These are phyloP conservation scores for Fistularia commersonii DNA, from an alignment of 2,797 vertebrate genomes.

Conservation along the genomic window DNA sequence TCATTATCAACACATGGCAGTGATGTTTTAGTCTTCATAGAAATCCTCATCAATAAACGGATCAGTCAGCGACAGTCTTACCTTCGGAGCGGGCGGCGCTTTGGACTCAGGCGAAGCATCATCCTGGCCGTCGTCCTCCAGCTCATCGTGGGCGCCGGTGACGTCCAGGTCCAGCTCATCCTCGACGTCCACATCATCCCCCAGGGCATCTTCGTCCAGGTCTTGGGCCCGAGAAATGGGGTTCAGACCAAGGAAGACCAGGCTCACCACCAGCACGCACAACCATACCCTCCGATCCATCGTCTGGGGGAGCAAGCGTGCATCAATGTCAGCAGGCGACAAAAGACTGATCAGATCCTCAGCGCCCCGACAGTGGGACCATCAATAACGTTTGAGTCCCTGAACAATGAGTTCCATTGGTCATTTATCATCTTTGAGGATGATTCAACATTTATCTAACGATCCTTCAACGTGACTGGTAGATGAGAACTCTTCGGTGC, in stretches of 20 bases:
- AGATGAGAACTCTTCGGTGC: no score
- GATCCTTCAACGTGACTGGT: no score
- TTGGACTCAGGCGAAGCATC: conserved; percentile 44
- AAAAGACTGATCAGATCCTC: no score
- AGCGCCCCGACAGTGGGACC: no score
- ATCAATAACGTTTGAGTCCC: no score
- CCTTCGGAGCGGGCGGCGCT: conserved; percentile 81
- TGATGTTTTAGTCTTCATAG: no score
- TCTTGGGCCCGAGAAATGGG: conserved; percentile 67
- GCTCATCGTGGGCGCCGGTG: conserved; percentile 23
- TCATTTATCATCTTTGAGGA: no score
- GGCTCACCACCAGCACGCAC: conserved; percentile 76
- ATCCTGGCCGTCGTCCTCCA: conserved; percentile 29
- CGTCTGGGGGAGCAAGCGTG: conserved; percentile 70
- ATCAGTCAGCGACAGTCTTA: conserved; percentile 42
- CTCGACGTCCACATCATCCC: conserved; percentile 75
- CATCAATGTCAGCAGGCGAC: no score
- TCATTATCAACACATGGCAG: no score
- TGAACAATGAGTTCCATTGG: no score
- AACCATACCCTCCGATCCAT: conserved; percentile 87
- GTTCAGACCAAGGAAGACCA: conserved; percentile 45
- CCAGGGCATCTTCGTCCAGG: conserved; percentile 76
- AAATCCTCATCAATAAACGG: no score
- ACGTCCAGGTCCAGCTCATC: conserved; percentile 62
- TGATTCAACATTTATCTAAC: no score